phyloP scores from a whole-genome alignment of 2,113 vertebrate species.

The Chaenogobius annularis region DNA sequence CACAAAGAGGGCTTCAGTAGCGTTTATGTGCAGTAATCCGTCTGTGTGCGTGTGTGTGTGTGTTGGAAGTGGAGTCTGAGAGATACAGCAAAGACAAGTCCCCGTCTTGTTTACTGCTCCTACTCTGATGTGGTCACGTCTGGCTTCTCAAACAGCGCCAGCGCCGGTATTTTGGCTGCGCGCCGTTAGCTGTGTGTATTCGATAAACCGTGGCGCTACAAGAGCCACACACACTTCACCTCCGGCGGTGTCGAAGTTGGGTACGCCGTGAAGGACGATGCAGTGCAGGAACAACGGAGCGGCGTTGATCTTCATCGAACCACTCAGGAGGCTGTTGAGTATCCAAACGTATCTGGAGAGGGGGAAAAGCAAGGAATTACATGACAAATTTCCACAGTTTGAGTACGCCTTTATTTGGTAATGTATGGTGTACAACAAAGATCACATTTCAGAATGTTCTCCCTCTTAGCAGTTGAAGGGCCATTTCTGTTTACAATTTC shows the following conservation, averaged over 20 bases:
- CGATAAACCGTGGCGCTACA: conserved; percentile 27
- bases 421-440: too few relatives aligned
- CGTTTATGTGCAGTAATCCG: conserved; percentile 42
- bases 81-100: conserved; percentile 50
- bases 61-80: conserved; percentile 3
- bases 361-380: not conserved
- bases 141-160: conserved; percentile 27
- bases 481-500: too few relatives aligned
- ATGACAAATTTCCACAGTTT: not conserved
- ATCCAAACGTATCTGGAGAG: conserved; percentile 88
- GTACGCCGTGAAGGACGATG: conserved; percentile 87
- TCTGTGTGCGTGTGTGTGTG: conserved; percentile 31
- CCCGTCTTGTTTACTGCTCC: conserved; percentile 47
- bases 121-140: conserved; percentile 59
- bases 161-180: conserved; percentile 25
- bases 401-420: not conserved
- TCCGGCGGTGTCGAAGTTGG: conserved; percentile 85
- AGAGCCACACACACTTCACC: conserved; percentile 72
- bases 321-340: conserved; percentile 89
- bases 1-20: conserved; percentile 31
- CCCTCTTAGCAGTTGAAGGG: too few relatives aligned
- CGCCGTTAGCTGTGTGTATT: conserved; percentile 30
- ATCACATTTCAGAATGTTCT: too few relatives aligned
- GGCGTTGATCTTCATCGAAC: conserved; percentile 93
- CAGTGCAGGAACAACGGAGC: conserved; percentile 88